Evolutionary conservation across 2,888 invertebrate genomes (phyloP), one percentile per base, ranked within the genome.

Genomic region (Polydesmus complanatus): DNA sequence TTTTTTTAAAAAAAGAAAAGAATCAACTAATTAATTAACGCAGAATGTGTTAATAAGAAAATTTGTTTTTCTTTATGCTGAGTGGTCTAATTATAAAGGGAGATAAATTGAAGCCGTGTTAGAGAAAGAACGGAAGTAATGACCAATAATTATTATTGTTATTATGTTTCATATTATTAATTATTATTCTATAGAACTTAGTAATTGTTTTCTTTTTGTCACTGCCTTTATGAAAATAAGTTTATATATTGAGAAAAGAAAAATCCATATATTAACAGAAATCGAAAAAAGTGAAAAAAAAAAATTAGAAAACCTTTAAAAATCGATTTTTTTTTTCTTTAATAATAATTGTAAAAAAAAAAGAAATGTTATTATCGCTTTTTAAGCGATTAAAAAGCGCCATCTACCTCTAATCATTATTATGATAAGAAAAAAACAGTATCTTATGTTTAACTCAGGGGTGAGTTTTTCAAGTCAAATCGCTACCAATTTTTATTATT

Each of bases 381-480:
- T n/a, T n/a, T n/a, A n/a, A n/a, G n/a, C n/a, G n/a, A n/a, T n/a
- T n/a, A n/a, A n/a, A n/a, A 14, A 37, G n/a, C n/a, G n/a, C 27
- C 23, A 57, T 57, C 57, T 57, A 57, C 57, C 57, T 57, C 57
- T 48, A 49, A 37, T 5, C 14, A 37, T n/a, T n/a, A n/a, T n/a
- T 37, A 37, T 37, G 37, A 8, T 37, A 37, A 37, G 5, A 37
- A n/a, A n/a, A n/a, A n/a, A n/a, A n/a, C 8, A 37, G 37, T 37
- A n/a, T 37, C 14, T 37, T 37, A 37, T 37, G 37, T 37, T 50
- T 48, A 47, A 57, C 57, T 57, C 57, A 57, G 57, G 57, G 57
- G 57, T 57, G 57, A 57, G 57, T 57, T 57, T 57, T n/a, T 26
- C 48, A 57, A 49, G 57, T 57, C 57, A 57, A 25, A 14, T 37